phyloP scores from a whole-genome alignment of 2,888 invertebrate genomes.

The Ichneumoninae sp. region DNA sequence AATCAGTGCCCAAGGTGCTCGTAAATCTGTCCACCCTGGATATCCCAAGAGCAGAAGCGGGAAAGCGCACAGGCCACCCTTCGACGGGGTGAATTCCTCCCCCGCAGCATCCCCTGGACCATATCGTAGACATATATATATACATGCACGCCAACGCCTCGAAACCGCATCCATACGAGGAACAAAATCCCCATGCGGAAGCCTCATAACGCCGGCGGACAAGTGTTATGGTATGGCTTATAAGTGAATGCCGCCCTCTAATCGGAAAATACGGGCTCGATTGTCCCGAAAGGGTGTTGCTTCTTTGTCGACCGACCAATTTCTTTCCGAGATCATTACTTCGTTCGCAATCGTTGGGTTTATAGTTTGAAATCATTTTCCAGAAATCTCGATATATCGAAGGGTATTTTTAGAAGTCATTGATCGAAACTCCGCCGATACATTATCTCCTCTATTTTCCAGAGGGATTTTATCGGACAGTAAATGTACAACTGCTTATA shows the following conservation, averaged over 20 bases:
- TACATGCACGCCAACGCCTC: slow-evolving; percentile 18
- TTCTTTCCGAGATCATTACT: neutral
- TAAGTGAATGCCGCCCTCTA: slow-evolving; percentile 84
- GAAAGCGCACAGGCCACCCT: slow-evolving; percentile 52
- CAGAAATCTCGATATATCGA: neutral
- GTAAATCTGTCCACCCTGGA: slow-evolving; percentile 82
- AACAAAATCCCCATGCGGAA: slow-evolving; percentile 65
- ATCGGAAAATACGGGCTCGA: slow-evolving; percentile 84
- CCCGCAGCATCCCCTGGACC: slow-evolving; percentile 60
- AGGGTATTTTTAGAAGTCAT: neutral
- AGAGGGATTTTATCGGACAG: no score
- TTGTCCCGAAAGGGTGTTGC: slow-evolving; percentile 74
- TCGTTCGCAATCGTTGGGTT: neutral
- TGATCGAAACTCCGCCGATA: neutral
- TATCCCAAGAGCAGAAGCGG: slow-evolving; percentile 58
- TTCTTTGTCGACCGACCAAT: slow-evolving; percentile 11
- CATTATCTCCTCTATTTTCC: no score
- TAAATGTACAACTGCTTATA: no score
- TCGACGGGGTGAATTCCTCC: slow-evolving; percentile 64
- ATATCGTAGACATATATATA: slow-evolving; percentile 45
- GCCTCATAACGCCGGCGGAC: slow-evolving; percentile 82
- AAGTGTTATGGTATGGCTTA: slow-evolving; percentile 84
- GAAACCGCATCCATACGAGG: slow-evolving; percentile 66
- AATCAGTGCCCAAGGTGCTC: slow-evolving; percentile 84
- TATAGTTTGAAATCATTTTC: neutral